phyloP scores from a whole-genome alignment of 1,140 invertebrate species.

The Rhysida immarginata region DNA sequence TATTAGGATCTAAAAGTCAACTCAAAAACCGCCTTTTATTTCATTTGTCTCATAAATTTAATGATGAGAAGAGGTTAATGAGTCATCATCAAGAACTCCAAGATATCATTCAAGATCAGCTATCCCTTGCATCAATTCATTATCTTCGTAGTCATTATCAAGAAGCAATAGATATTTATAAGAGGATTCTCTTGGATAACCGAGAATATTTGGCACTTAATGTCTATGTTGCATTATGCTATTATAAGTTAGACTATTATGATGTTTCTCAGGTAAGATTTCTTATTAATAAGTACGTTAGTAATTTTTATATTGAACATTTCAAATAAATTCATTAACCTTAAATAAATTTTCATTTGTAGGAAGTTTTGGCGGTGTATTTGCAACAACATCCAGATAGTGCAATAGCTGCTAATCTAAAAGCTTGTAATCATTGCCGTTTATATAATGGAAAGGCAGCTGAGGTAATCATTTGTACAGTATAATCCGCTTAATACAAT shows the following conservation, averaged over 20 bases:
- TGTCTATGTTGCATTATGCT: conserved; percentile 93
- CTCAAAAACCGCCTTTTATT: conserved; percentile 68
- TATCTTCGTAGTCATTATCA: conserved; percentile 92
- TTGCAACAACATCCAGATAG: conserved; percentile 83
- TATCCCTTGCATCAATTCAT: conserved; percentile 90
- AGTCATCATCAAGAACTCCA: conserved; percentile 65
- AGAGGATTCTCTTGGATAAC: conserved; percentile 79
- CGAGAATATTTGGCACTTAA: conserved; percentile 87
- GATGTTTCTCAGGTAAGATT: conserved; percentile 38
- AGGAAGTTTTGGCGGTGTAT: conserved; percentile 89
- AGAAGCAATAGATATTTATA: conserved; percentile 98
- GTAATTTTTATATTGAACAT: neutral
- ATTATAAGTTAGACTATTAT: conserved; percentile 85
- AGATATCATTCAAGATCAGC: conserved; percentile 82
- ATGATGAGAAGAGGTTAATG: conserved; percentile 68
- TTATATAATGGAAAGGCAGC: conserved; percentile 89
- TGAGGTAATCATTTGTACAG: conserved; percentile 42
- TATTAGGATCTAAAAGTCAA: conserved; percentile 27
- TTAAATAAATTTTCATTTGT: conserved; percentile 47
- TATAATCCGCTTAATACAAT: too few species aligned
- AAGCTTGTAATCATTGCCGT: conserved; percentile 74
- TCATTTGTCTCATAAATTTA: conserved; percentile 86
- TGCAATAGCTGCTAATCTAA: conserved; percentile 86
- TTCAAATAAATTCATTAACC: too few species aligned
- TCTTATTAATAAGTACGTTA: neutral